These are phyloP conservation scores for Takifugu flavidus DNA, from an alignment of 2,113 vertebrate species.

Conservation along the genomic window DNA sequence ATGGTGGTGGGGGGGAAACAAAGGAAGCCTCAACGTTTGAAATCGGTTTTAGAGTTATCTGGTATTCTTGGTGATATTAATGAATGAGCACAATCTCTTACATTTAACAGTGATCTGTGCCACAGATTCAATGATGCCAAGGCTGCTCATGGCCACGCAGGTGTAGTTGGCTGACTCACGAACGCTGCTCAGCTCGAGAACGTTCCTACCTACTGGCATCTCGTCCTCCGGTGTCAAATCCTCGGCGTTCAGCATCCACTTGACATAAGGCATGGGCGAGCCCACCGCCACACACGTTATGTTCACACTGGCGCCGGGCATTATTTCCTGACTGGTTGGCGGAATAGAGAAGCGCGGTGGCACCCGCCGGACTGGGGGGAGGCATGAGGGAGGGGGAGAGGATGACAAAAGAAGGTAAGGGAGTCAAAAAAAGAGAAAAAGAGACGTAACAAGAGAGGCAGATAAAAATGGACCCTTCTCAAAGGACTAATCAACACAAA, in stretches of 20 bases:
- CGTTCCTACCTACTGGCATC: constrained; percentile 97
- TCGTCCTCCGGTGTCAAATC: constrained; percentile 96
- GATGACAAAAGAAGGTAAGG: constrained; percentile 77
- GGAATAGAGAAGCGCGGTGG: constrained; percentile 97
- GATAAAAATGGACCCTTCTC: constrained; percentile 72
- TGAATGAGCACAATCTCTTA: constrained; percentile 39
- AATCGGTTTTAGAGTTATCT: not conserved
- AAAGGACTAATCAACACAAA: constrained; percentile 61
- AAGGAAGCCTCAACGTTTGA: not conserved
- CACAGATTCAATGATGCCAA: constrained; percentile 94
- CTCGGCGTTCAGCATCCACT: constrained; percentile 97
- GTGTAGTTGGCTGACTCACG: constrained; percentile 99
- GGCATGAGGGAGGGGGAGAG: constrained; percentile 67
- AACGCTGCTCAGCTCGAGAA: constrained; percentile 92
- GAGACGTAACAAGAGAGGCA: constrained; percentile 80
- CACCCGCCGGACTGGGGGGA: constrained; percentile 90
- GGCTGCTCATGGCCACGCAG: constrained; percentile 98
- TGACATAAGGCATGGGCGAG: constrained; percentile 98
- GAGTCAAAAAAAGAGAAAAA: constrained; percentile 68
- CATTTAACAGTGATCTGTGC: constrained; percentile 93
- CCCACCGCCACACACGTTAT: constrained; percentile 98
- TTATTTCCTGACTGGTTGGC: constrained; percentile 94
- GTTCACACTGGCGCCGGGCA: constrained; percentile 97
- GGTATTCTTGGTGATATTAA: not conserved
- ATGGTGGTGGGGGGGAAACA: constrained; percentile 13